These are phyloP conservation scores for Rhynchomys soricoides DNA, from an alignment of 2,113 vertebrate genomes.

Conservation along the genomic window DNA sequence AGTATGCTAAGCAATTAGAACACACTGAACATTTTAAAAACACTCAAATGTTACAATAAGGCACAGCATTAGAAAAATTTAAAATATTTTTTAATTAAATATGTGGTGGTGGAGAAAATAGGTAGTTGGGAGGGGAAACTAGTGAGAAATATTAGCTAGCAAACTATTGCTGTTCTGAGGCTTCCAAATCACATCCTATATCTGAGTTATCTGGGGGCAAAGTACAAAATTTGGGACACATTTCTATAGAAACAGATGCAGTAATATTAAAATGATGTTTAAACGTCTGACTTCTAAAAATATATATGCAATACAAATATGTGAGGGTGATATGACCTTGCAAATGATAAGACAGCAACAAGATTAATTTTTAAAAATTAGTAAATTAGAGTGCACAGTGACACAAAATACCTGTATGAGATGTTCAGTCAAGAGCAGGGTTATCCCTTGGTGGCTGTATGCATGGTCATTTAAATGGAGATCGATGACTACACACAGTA, in stretches of 20 bases:
- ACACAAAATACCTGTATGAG: background rate
- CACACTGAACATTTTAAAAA: background rate
- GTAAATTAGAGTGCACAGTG: no score
- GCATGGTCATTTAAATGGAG: background rate
- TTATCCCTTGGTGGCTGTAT: background rate
- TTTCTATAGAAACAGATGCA: background rate
- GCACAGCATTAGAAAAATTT: background rate
- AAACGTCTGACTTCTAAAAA: background rate
- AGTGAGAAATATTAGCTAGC: background rate
- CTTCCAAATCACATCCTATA: background rate
- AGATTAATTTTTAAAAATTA: no score
- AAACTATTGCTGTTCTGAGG: background rate
- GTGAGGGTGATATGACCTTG: background rate
- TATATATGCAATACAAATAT: background rate
- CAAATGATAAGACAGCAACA: background rate
- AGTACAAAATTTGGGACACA: background rate
- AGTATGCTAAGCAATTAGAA: background rate
- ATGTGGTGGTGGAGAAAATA: background rate
- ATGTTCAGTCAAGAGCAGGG: background rate
- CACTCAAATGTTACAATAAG: background rate
- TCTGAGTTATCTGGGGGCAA: background rate
- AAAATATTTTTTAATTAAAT: background rate
- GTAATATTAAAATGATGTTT: background rate
- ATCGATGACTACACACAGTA: background rate
- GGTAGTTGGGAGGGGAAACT: fast-evolving